Percentiles rank a stretch among this genome's conserved stretches.
Evolutionary conservation across 2,888 invertebrate genomes (phyloP).

Genomic region (Clusia tigrina): DNA sequence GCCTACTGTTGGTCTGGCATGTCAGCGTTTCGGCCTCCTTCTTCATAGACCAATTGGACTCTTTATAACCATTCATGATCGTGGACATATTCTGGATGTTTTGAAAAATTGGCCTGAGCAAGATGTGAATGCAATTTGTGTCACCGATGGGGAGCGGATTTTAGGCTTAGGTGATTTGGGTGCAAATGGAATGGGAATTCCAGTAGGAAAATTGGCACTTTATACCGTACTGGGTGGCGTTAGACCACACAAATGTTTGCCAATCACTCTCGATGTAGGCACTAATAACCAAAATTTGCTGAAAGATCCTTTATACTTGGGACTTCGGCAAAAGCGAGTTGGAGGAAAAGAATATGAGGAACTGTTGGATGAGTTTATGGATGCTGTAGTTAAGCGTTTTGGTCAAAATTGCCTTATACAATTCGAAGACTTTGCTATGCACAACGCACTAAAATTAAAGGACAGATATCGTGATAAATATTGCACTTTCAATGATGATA

Average conservation of each 20-base stretch:
- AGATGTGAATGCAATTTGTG: conserved; percentile 85
- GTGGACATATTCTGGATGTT: conserved; percentile 90
- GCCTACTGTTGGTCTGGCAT: conserved; percentile 96
- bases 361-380: conserved; percentile 97
- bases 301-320: conserved; percentile 94
- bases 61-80: conserved; percentile 95
- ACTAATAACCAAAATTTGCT: conserved; percentile 89
- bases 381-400: conserved; percentile 85
- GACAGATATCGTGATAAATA: conserved; percentile 89
- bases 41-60: conserved; percentile 93
- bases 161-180: conserved; percentile 96
- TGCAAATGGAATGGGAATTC: conserved; percentile 96
- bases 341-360: conserved; percentile 89
- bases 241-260: conserved; percentile 92
- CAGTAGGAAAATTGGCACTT: conserved; percentile 94
- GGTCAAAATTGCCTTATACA: conserved; percentile 86
- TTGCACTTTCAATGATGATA: conserved; percentile 99
- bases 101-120: conserved; percentile 75
- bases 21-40: conserved; percentile 95
- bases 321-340: conserved; percentile 84
- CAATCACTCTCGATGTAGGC: conserved; percentile 93
- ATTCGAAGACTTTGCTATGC: conserved; percentile 98
- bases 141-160: conserved; percentile 97
- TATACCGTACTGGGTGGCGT: conserved; percentile 98
- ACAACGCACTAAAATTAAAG: conserved; percentile 94